Conservation (phyloP, 2,888 invertebrate species). For the Sinohyriopsis cumingii region DNA sequence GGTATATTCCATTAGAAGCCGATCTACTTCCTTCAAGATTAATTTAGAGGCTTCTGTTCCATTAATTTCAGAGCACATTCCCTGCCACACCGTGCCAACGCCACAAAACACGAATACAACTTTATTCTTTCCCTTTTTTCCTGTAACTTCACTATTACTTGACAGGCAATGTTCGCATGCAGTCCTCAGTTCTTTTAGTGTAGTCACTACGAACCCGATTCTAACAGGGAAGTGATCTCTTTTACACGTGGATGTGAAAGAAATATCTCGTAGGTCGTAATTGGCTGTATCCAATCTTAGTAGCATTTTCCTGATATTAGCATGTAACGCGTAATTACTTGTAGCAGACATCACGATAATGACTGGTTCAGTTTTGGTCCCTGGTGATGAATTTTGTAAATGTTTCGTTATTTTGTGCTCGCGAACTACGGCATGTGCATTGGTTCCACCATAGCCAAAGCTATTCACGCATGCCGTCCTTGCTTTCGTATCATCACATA, state of each 20-base stretch:
- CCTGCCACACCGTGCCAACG: conserved; percentile 43
- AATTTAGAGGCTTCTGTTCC: conserved; percentile 21
- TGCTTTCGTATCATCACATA: conserved; percentile 1
- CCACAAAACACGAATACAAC: conserved; percentile 50
- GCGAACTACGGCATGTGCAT: conserved; percentile 42
- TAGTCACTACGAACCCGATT: conserved; percentile 17
- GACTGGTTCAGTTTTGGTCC: background rate
- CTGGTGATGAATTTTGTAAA: background rate
- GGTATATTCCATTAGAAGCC: conserved; percentile 12
- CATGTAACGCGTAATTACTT: conserved; percentile 5
- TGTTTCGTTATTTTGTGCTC: background rate
- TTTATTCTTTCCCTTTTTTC: background rate
- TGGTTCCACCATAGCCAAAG: conserved; percentile 54
- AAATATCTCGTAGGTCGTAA: conserved; percentile 11
- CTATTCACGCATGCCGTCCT: conserved; percentile 37
- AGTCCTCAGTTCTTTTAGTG: conserved; percentile 8
- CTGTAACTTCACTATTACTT: background rate
- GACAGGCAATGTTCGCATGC: background rate
- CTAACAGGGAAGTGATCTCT: conserved; percentile 35
- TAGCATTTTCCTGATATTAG: conserved; percentile 9
- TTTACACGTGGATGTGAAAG: conserved; percentile 37
- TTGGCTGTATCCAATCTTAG: conserved; percentile 1
- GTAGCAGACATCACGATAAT: conserved; percentile 29
- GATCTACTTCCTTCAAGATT: conserved; percentile 29
- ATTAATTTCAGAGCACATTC: conserved; percentile 43